Base-by-base conservation (phyloP, 2,888 invertebrate genomes). In the Tupiocoris notatus region DNA sequence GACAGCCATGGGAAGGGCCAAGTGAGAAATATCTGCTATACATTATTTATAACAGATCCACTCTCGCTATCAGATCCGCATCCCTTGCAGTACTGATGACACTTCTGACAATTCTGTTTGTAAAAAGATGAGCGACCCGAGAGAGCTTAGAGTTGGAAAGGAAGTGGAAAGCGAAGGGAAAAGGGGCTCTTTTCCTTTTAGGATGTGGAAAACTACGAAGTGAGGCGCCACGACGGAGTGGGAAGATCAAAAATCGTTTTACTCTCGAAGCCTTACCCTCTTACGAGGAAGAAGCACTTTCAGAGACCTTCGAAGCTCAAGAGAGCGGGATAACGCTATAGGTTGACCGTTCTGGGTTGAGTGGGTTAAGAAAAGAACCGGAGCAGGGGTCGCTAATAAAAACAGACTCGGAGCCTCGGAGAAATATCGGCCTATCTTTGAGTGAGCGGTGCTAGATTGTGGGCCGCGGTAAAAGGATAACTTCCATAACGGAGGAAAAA, bases 181-280 rank as follows among this genome's bases (percentile, higher is more conserved):
- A 39, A 12, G 39, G 3, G 39, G 39, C 59, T n/a, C 73, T 61
- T 24, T 71, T 12, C 67, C 54, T 57, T 57, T 54, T 39, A 39
- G 79, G 62, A 39, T 7, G 39, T 39, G 39, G 39, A 39, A 39
- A 39, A 39, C 39, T 3, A n/a, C n/a, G n/a, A n/a, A n/a, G 39
- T 12, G 39, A 39, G 39, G 39, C 39, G 39, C 39, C 39, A 39
- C 39, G 39, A 39, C 39, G 39, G 39, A 39, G 39, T 39, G 18
- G 74, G 80, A 81, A 81, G 79, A 77, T 76, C 79, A 75, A 79
- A 64, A 78, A 77, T 80, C 77, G 77, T 73, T 77, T 77, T 77
- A 58, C 61, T 64, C 39, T 56, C 63, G 18, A 18, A 25, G 75
- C 54, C 22, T 39, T 39, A 63, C 23, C 23, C 63, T 62, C 58